A percentile compares a stretch with the other conserved stretches of the same genome.
phyloP scores from a whole-genome alignment of 2,797 vertebrate genomes.

The Sus cebifrons region DNA sequence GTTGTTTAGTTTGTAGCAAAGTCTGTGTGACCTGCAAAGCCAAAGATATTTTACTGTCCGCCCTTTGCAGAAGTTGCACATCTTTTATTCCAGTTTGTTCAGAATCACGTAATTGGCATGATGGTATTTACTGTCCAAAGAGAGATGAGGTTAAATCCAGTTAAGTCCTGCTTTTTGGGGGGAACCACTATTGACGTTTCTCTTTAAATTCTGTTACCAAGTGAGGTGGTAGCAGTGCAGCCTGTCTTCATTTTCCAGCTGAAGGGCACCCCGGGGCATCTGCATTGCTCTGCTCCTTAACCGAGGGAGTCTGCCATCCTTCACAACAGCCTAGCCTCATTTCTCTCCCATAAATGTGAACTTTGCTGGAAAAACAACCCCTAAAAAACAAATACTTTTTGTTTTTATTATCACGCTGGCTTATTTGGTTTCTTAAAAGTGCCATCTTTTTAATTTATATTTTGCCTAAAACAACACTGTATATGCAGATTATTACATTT shows the following conservation, averaged over 20 bases:
- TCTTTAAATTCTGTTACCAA: neutral
- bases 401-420: conserved; percentile 4
- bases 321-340: neutral
- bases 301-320: neutral
- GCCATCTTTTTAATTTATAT: conserved; percentile 47
- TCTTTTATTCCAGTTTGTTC: neutral
- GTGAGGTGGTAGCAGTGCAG: neutral
- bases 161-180: neutral
- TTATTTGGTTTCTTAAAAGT: conserved; percentile 43
- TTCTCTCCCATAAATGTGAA: neutral
- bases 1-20: neutral
- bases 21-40: neutral
- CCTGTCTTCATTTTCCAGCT: neutral
- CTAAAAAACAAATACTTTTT: neutral
- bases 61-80: neutral
- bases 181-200: neutral
- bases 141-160: neutral
- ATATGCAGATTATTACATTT: neutral
- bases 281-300: neutral
- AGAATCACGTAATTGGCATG: neutral
- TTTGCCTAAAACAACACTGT: conserved; percentile 18
- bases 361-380: neutral
- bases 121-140: neutral
- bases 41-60: neutral
- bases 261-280: neutral